Conservation (phyloP, 2,888 invertebrate species). For the Smittia sp. region DNA sequence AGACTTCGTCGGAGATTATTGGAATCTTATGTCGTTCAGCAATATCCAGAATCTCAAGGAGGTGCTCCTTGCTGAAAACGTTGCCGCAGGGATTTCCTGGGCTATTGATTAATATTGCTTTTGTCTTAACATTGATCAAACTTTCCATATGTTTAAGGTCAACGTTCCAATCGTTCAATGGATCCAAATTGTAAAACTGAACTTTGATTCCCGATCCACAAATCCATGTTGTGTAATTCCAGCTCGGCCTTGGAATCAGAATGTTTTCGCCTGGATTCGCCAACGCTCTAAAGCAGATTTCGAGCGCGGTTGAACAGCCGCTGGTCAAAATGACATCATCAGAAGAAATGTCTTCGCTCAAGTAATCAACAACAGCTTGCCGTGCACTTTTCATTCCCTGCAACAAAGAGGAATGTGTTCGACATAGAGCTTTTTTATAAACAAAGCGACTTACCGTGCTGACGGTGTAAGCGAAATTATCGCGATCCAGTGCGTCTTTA, state of each 20-base stretch:
- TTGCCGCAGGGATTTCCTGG: constrained; percentile 99
- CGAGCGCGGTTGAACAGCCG: constrained; percentile 94
- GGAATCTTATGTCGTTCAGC: constrained; percentile 78
- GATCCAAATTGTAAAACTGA: constrained; percentile 71
- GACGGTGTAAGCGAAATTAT: constrained; percentile 81
- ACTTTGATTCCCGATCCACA: constrained; percentile 78
- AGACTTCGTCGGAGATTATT: constrained; percentile 98
- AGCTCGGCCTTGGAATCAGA: constrained; percentile 84
- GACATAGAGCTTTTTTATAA: too few species aligned
- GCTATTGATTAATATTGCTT: constrained; percentile 90
- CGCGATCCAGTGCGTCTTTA: constrained; percentile 65
- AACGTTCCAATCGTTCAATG: constrained; percentile 82
- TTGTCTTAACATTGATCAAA: constrained; percentile 86
- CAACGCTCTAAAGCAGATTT: constrained; percentile 84
- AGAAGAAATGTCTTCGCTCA: constrained; percentile 58
- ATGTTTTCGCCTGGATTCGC: constrained; percentile 91
- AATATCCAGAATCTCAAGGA: constrained; percentile 74
- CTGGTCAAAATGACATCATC: constrained; percentile 89
- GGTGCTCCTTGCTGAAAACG: constrained; percentile 81
- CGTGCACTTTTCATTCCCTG: constrained; percentile 76
- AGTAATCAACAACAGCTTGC: constrained; percentile 82
- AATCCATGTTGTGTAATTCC: constrained; percentile 76
- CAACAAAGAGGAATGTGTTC: too few species aligned
- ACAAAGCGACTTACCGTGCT: too few species aligned
- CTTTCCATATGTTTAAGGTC: constrained; percentile 84